Evolutionary conservation across 2,888 invertebrate genomes (phyloP), one percentile per base, ranked within the genome.

Genomic region (Blastobasis lacticolella): DNA sequence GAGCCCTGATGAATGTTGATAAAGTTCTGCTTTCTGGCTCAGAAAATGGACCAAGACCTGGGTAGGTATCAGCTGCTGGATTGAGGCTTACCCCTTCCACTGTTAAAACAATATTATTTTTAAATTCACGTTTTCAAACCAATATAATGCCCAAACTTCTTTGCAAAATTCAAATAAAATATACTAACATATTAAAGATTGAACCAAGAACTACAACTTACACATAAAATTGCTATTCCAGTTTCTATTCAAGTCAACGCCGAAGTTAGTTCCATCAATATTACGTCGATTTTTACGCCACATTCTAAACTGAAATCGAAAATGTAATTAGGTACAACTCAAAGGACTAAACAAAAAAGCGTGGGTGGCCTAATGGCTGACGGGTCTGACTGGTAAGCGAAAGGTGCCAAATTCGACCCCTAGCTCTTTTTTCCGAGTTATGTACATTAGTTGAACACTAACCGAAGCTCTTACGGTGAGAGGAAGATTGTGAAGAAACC

Each of bases 211-310:
- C 40, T 45, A 10, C 23, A 42, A 62, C 75, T 74, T 73, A 91
- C 90, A 70, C 57, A 90, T 87, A 93, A 93, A 94, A 57, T 90
- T 90, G 66, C 88, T 91, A 55, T 88, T 92, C 92, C 93, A 95
- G 73, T 95, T 95, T 54, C 95, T 89, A 70, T 95, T 95, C 0
- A 93, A 90, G 74, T 95, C 95, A 0, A 91, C 90, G 4, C 95
- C 95, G 53, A 75, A 73, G 59, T 93, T 91, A 0, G 49, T 45
- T 8, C 77, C 85, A 51, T 7, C 10, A 9, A 76, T 81, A 50
- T 73, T 87, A 49, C 91, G 79, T 5, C 92, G 69, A 49, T 73
- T 93, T 67, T 94, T 94, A 10, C 94, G 87, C 94, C 94, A 94
- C 66, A 93, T 57, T 53, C 94, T 90, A 57, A 89, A 81, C 91